Conservation (phyloP, 2,797 vertebrate genomes). For the Apogon talboti region DNA sequence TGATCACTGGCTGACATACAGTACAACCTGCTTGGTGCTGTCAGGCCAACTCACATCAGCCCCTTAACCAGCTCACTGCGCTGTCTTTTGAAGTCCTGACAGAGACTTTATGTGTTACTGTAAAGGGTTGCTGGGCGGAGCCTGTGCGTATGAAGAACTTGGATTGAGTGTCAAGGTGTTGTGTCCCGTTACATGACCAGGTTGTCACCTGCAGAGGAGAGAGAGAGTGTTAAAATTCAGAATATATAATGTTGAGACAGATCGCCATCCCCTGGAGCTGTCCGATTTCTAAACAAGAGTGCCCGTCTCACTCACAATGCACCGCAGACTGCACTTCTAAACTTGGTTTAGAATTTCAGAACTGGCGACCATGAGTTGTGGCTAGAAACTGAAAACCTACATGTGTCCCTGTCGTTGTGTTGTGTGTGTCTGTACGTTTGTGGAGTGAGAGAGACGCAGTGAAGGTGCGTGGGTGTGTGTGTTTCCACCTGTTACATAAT, state of each 20-base stretch:
- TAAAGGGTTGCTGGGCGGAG: slow-evolving; percentile 39
- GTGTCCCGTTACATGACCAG: slow-evolving; percentile 25
- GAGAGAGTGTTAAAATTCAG: slow-evolving; percentile 11
- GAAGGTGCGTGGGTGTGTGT: slow-evolving; percentile 63
- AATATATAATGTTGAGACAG: slow-evolving; percentile 23
- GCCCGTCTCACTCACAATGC: slow-evolving; percentile 26
- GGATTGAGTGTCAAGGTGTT: slow-evolving; percentile 37
- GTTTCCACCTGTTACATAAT: slow-evolving; percentile 84
- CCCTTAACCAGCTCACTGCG: slow-evolving; percentile 65
- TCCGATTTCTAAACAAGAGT: slow-evolving; percentile 15
- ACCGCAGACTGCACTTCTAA: slow-evolving; percentile 17
- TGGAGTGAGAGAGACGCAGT: slow-evolving; percentile 25
- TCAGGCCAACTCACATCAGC: slow-evolving; percentile 75
- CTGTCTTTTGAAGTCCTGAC: slow-evolving; percentile 66
- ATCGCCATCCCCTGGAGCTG: slow-evolving; percentile 26
- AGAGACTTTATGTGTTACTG: slow-evolving; percentile 49
- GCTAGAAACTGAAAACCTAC: slow-evolving; percentile 15
- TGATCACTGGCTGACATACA: slow-evolving; percentile 76
- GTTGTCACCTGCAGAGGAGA: slow-evolving; percentile 38
- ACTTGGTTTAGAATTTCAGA: background rate
- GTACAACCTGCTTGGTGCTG: slow-evolving; percentile 80
- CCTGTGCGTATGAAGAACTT: slow-evolving; percentile 22
- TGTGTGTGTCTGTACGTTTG: slow-evolving; percentile 29
- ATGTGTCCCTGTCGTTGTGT: slow-evolving; percentile 16
- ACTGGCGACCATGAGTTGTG: background rate